Conservation (phyloP, 2,888 invertebrate species). For the Hyposoter dolosus region DNA sequence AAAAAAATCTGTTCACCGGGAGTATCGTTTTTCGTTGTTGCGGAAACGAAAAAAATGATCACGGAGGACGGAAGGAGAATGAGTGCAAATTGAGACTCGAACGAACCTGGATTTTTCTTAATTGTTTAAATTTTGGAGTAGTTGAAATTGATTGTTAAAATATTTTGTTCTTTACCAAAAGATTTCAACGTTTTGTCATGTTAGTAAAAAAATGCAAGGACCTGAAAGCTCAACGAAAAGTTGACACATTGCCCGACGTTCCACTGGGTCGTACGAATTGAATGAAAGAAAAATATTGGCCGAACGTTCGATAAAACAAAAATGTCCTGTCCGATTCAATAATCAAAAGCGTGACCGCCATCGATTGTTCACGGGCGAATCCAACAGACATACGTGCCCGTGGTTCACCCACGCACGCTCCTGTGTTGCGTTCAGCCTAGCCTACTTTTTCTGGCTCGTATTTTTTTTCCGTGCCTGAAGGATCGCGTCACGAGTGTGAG, state of each 20-base stretch:
- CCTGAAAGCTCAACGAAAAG: background rate
- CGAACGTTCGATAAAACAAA: conserved; percentile 25
- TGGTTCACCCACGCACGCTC: conserved; percentile 67
- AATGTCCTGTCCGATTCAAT: conserved; percentile 34
- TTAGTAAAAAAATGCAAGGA: no score
- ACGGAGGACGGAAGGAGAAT: background rate
- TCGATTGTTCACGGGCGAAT: conserved; percentile 62
- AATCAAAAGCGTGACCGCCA: conserved; percentile 55
- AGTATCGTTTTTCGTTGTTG: conserved; percentile 39
- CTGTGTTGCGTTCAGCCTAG: conserved; percentile 76
- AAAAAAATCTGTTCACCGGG: background rate
- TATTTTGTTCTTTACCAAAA: background rate
- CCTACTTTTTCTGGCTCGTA: conserved; percentile 80
- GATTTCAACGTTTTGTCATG: no score
- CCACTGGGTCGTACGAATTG: background rate
- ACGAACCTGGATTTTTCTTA: background rate
- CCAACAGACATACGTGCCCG: conserved; percentile 51
- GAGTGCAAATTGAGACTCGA: background rate
- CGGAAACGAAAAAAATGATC: conserved; percentile 23
- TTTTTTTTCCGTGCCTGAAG: conserved; percentile 44
- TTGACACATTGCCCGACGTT: background rate
- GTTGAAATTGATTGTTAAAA: background rate
- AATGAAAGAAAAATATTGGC: background rate
- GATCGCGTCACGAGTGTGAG: conserved; percentile 67
- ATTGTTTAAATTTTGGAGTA: background rate